Base-by-base conservation (phyloP, 2,888 invertebrate species). In the Eutolmus rufibarbis region DNA sequence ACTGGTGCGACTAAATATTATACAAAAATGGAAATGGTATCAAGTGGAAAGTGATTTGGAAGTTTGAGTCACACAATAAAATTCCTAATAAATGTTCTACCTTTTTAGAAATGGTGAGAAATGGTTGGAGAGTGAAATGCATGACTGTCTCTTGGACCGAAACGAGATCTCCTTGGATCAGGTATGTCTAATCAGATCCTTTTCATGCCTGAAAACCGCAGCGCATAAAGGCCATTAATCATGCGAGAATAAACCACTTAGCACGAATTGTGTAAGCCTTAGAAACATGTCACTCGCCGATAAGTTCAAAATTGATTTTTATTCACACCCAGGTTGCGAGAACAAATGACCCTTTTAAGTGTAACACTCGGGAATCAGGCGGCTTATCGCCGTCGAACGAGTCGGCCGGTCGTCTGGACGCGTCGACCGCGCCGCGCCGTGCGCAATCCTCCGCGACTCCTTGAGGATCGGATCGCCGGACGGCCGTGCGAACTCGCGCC, bases 261-360 rank as follows among this genome's bases (percentile, higher is more conserved):
- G 37, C 37, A 66, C 51, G 31, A 57, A 82, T 34, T 82, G 57
- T 66, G 56, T 57, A 37, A 57, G 34, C 37, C 57, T 82, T 82
- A 34, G 34, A 86, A 74, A 77, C 86, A 77, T 76, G 86, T 77
- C 76, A 77, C 56, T 56, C 43, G 23, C 16, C 43, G 86, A 77
- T 86, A 86, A 34, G 40, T 74, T 86, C 46, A n/a, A 78, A 82
- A 82, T 82, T 82, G 82, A 82, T 82, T 82, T 82, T 82, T 82
- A 82, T 82, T 82, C 82, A 82, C 79, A 86, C 86, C 77, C 78
- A 86, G 78, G 79, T 86, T 78, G 78, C 84, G 87, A 88, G 87
- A 88, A 88, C 88, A 88, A 88, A 88, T 88, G 88, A 88, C 88
- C 88, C 88, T 88, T 88, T 88, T 88, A 88, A 88, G 86, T 88